Percentiles rank a stretch among this genome's conserved stretches.
phyloP scores from a whole-genome alignment of 2,888 invertebrate species.

The Busseola fusca region DNA sequence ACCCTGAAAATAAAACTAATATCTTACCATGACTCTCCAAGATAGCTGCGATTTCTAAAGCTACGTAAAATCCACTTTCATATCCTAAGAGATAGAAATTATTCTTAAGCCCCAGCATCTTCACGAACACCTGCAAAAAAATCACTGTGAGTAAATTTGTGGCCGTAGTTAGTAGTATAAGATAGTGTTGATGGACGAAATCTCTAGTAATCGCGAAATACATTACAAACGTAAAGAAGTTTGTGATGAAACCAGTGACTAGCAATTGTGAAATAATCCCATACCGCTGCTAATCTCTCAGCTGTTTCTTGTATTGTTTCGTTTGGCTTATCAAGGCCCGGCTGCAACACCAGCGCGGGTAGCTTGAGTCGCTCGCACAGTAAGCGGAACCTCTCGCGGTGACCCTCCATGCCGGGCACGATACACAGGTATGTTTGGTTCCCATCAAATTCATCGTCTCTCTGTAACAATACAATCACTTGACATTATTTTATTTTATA shows the following conservation, averaged over 20 bases:
- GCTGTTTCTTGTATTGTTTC: slow-evolving; percentile 71
- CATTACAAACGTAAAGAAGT: neutral
- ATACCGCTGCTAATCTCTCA: slow-evolving; percentile 67
- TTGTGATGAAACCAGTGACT: neutral
- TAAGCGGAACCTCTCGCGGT: slow-evolving; percentile 64
- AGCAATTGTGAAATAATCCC: neutral
- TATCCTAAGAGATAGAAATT: slow-evolving; percentile 74
- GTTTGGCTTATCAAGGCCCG: slow-evolving; percentile 64
- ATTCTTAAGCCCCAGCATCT: slow-evolving; percentile 58
- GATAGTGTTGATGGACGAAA: neutral
- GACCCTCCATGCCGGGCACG: slow-evolving; percentile 74
- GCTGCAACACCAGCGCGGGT: slow-evolving; percentile 69
- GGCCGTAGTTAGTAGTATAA: too few relatives aligned
- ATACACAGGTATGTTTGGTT: slow-evolving; percentile 61
- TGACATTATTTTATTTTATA: neutral
- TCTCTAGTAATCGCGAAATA: neutral
- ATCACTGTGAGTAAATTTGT: neutral
- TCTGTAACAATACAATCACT: slow-evolving; percentile 9
- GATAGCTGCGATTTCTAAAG: slow-evolving; percentile 73
- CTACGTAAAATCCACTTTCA: slow-evolving; percentile 72
- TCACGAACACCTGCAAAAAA: slow-evolving; percentile 64
- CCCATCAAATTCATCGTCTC: slow-evolving; percentile 34
- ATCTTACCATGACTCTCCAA: slow-evolving; percentile 73
- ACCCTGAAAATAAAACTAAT: neutral
- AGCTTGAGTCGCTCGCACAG: slow-evolving; percentile 71